Base-by-base conservation (phyloP, 2,888 invertebrate genomes). In the Andrena haemorrhoa region DNA sequence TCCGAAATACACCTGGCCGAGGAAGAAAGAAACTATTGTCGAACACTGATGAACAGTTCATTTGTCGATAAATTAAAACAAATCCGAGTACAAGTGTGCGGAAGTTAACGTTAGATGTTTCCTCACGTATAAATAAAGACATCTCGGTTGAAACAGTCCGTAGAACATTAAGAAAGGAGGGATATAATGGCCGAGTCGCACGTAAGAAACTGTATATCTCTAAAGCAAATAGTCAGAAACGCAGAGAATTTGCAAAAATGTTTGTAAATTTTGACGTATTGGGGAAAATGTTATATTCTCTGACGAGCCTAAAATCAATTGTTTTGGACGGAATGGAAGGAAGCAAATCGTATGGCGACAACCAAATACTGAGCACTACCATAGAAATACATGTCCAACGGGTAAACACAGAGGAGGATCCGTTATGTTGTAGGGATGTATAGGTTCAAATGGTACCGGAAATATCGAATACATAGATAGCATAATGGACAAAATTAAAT, bases 401-500 rank as follows among this genome's bases (percentile, higher is more conserved):
- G 23, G 0, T 23, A 23, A 23, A 23, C 23, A 23, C 23, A n/a
- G n/a, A n/a, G n/a, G n/a, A n/a, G n/a, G n/a, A n/a, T n/a, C n/a
- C n/a, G 23, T 23, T 1, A 23, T 23, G 23, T 23, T 23, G 1
- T 23, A 1, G 23, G 23, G 23, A 23, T 23, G 41, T 23, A 66
- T 66, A 23, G 23, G 23, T 23, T 0, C 23, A 23, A 23, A 23
- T 23, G 23, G 23, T 23, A 1, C 23, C 23, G 23, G 23, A 23
- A 23, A 1, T 23, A 23, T 23, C 23, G 23, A 23, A 23, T 23
- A n/a, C 26, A 66, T 51, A 10, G 47, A 66, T 26, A 51, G 23
- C 3, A 20, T 31, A 16, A 33, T 70, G 35, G 58, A 58, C 23
- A 56, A 70, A 58, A 58, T 58, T 1, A 69, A 68, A 26, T 29